A percentile compares a stretch with the other conserved stretches of the same genome.
Conservation (phyloP, 1,140 invertebrate species). For the Camponotus vicinus region DNA sequence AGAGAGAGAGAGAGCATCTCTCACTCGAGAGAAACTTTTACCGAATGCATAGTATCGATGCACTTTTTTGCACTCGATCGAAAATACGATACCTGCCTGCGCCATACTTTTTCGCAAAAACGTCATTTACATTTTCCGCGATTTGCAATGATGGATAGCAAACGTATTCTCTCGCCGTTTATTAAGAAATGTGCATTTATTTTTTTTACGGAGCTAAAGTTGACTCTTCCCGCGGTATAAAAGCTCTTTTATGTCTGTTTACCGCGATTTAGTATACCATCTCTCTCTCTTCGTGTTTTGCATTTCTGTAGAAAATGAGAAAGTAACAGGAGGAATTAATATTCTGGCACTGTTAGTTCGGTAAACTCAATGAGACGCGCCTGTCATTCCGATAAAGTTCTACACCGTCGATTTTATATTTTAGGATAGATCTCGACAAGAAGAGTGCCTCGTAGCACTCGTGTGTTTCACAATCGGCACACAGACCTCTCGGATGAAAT, state of each 20-base stretch:
- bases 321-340: conserved; percentile 22
- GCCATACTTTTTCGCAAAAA: conserved; percentile 1
- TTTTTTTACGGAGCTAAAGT: conserved; percentile 24
- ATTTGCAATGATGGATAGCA: conserved; percentile 5
- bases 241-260: conserved; percentile 38
- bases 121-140: conserved; percentile 1
- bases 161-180: conserved; percentile 13
- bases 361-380: conserved; percentile 20
- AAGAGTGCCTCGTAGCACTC: conserved; percentile 4
- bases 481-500: conserved; percentile 1
- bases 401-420: conserved; percentile 25
- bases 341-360: conserved; percentile 1
- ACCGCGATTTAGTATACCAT: conserved; percentile 7
- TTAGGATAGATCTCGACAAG: background rate
- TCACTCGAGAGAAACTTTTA: conserved; percentile 2
- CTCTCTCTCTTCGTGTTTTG: conserved; percentile 26
- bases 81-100: conserved; percentile 2
- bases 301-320: conserved; percentile 48
- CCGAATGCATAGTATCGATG: background rate
- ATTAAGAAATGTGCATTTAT: conserved; percentile 42
- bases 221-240: conserved; percentile 17
- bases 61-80: conserved; percentile 11
- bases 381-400: conserved; percentile 28
- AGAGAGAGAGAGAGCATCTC: background rate
- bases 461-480: background rate